phyloP scores from a whole-genome alignment of 2,113 vertebrate species.

The Marmota monax region DNA sequence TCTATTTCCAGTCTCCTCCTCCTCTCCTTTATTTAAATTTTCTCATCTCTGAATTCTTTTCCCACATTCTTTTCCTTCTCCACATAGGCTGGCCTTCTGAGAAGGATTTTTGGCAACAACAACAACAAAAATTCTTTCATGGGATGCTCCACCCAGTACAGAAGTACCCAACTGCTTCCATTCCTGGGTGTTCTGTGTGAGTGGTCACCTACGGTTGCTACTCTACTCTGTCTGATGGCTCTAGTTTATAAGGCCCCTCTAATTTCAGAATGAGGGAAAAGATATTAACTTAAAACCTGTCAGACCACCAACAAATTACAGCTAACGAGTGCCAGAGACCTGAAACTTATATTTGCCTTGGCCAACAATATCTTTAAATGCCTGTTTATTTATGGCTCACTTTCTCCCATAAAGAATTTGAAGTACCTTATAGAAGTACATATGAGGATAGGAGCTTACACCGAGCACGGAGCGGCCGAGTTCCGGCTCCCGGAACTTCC shows the following conservation, averaged over 20 bases:
- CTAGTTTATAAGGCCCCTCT: neutral
- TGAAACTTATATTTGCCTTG: neutral
- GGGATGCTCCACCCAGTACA: neutral
- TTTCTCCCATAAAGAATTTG: slow-evolving; percentile 27
- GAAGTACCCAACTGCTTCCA: neutral
- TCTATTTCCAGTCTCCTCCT: neutral
- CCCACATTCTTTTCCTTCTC: neutral
- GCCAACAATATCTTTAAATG: neutral
- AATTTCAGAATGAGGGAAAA: neutral
- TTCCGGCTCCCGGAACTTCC: too few relatives aligned
- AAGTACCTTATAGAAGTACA: neutral
- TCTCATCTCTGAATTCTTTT: neutral
- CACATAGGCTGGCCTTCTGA: neutral
- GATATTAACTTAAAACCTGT: neutral
- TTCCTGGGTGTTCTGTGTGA: neutral
- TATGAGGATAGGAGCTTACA: too few relatives aligned
- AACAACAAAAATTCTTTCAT: neutral
- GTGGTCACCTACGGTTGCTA: neutral
- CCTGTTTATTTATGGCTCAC: slow-evolving; percentile 23
- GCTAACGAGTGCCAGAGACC: neutral
- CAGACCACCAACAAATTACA: neutral
- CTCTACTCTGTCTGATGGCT: neutral
- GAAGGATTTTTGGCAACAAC: neutral
- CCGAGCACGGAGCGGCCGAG: too few relatives aligned
- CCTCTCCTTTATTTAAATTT: neutral